Evolutionary conservation across 2,888 invertebrate species (phyloP), one percentile per base, ranked within the genome.

Genomic region (Toxonevra muliebris): DNA sequence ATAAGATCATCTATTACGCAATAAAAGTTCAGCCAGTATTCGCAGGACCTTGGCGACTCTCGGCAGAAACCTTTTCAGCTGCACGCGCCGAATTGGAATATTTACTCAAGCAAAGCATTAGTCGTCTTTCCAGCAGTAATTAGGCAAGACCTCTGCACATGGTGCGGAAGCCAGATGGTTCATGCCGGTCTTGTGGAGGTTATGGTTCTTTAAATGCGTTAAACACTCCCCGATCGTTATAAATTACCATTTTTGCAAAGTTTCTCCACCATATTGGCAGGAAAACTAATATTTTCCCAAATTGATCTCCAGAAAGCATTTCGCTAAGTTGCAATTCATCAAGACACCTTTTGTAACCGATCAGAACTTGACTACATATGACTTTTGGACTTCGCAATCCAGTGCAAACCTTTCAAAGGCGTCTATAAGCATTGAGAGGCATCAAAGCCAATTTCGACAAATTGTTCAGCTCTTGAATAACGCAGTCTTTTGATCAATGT

Each of bases 231-330:
- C 19, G 64, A 64, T 13, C 60, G 57, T 2, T 69, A 66, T 19
- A 66, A 55, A 10, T 17, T 66, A 12, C 59, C 61, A 12, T 55
- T 42, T 19, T 41, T 68, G 42, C n/a, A n/a, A n/a, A n/a, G n/a
- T n/a, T n/a, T n/a, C n/a, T n/a, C n/a, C 60, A n/a, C n/a, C 43
- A 43, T 43, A 43, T 12, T 43, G n/a, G n/a, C n/a, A n/a, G 12
- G 45, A 11, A 67, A 61, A 12, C 65, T 11, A 13, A 45, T 59
- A 13, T 62, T 62, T 58, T 62, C 65, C 1, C 60, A 65, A 60
- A 50, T 78, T 9, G 75, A 79, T 69, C 69, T 79, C n/a, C 61
- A 61, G 7, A 63, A 67, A n/a, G 78, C 77, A 1, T 82, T 74
- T 64, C 75, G 75, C 50, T 77, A 79, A 40, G 43, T 71, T 2